These are phyloP conservation scores for Pollimyrus isidori DNA, from an alignment of 2,113 vertebrate species.

Conservation along the genomic window DNA sequence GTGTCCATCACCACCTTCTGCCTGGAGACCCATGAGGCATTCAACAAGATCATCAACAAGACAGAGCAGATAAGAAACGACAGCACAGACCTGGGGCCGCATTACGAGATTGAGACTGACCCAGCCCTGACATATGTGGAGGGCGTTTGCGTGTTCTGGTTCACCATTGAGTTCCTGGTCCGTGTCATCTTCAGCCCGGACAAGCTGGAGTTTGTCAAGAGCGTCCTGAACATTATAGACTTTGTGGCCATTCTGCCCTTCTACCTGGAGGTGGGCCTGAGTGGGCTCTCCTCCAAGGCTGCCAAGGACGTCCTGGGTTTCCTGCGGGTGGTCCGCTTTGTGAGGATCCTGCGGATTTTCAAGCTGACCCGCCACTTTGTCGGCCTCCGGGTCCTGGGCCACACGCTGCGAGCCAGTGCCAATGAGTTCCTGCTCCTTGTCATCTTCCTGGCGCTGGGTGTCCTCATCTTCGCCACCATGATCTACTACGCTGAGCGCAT, in stretches of 20 bases:
- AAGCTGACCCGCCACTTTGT: slow-evolving; percentile 96
- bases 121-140: slow-evolving; percentile 90
- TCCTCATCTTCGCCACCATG: slow-evolving; percentile 98
- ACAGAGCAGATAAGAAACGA: slow-evolving; percentile 73
- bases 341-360: slow-evolving; percentile 94
- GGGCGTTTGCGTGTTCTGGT: slow-evolving; percentile 95
- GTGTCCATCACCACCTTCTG: slow-evolving; percentile 98
- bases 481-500: slow-evolving; percentile 96
- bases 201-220: slow-evolving; percentile 95
- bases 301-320: slow-evolving; percentile 96
- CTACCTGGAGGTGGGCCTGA: slow-evolving; percentile 91
- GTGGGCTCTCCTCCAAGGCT: slow-evolving; percentile 92
- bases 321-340: slow-evolving; percentile 94
- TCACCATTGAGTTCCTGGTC: slow-evolving; percentile 95
- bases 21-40: slow-evolving; percentile 95
- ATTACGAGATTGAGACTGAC: slow-evolving; percentile 91
- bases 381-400: slow-evolving; percentile 87
- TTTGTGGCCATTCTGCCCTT: slow-evolving; percentile 96
- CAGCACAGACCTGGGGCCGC: slow-evolving; percentile 61
- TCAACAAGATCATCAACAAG: slow-evolving; percentile 96
- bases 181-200: slow-evolving; percentile 90
- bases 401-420: slow-evolving; percentile 88
- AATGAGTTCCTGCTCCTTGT: slow-evolving; percentile 97
- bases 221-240: slow-evolving; percentile 94
- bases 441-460: slow-evolving; percentile 90